phyloP scores from a whole-genome alignment of 2,113 vertebrate species.

The Clarias batrachus region DNA sequence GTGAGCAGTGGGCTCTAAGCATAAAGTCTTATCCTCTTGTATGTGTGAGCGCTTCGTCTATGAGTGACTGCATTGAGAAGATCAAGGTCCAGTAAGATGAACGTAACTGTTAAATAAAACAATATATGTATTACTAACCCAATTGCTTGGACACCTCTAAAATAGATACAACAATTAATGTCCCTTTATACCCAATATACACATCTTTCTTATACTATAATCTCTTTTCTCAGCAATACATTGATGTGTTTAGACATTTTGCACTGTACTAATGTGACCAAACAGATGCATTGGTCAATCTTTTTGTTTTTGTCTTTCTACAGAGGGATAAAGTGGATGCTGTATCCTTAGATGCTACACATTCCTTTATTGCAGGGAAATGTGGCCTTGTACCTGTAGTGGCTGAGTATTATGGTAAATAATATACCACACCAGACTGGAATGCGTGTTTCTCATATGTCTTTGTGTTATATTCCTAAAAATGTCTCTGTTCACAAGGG shows the following conservation, averaged over 20 bases:
- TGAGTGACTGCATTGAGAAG: conserved; percentile 82
- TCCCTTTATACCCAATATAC: not conserved
- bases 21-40: conserved; percentile 83
- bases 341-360: conserved; percentile 83
- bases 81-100: conserved; percentile 77
- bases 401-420: conserved; percentile 83
- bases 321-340: conserved; percentile 87
- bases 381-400: conserved; percentile 85
- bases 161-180: not conserved
- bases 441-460: not conserved
- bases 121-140: not conserved
- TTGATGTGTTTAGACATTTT: not conserved
- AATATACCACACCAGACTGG: not conserved
- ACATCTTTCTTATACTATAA: not conserved
- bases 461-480: not conserved
- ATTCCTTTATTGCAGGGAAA: conserved; percentile 81
- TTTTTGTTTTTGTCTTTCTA: conserved; percentile 24
- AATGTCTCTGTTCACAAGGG: conserved; percentile 61
- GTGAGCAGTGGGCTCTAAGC: conserved; percentile 85
- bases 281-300: not conserved
- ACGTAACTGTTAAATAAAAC: not conserved
- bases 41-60: conserved; percentile 78
- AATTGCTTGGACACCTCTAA: not conserved
- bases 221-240: not conserved
- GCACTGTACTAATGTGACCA: not conserved